These are phyloP conservation scores for Anabas testudineus DNA, from an alignment of 2,797 vertebrate species.

Conservation along the genomic window DNA sequence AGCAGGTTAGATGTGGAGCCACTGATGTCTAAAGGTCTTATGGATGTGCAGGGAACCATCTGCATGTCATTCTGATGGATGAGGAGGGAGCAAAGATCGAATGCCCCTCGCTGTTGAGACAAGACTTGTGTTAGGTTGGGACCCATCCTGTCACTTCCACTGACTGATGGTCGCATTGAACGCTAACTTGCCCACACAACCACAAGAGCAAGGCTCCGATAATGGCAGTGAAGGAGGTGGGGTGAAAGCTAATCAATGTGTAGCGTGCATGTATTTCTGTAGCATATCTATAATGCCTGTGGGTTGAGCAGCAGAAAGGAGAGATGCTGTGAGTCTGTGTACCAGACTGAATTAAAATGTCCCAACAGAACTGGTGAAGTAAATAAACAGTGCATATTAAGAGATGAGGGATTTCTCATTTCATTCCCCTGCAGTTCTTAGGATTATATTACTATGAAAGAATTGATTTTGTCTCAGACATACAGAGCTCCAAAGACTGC, in stretches of 20 bases:
- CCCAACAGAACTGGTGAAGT: neutral
- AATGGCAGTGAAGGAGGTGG: constrained; percentile 19
- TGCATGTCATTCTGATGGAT: constrained; percentile 75
- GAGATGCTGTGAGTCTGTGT: constrained; percentile 14
- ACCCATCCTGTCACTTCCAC: constrained; percentile 46
- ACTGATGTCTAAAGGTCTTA: constrained; percentile 29
- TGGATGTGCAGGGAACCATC: constrained; percentile 43
- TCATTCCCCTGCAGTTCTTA: constrained; percentile 32
- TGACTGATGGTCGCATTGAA: constrained; percentile 64
- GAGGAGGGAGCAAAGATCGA: constrained; percentile 52
- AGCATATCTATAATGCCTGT: neutral
- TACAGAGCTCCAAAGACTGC: constrained; percentile 28
- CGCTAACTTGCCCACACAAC: constrained; percentile 35
- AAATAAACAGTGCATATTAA: constrained; percentile 47
- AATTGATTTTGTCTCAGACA: constrained; percentile 51
- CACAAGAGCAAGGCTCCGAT: constrained; percentile 9
- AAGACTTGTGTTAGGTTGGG: constrained; percentile 47
- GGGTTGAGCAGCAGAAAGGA: constrained; percentile 6
- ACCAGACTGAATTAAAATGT: constrained; percentile 1
- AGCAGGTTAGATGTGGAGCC: constrained; percentile 42
- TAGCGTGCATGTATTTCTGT: constrained; percentile 20
- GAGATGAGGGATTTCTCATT: constrained; percentile 35
- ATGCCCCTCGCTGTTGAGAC: constrained; percentile 56
- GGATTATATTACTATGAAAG: constrained; percentile 36
- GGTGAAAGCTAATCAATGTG: constrained; percentile 37